These are phyloP conservation scores for Sterrhoptilus dennistouni DNA, from an alignment of 2,113 vertebrate genomes.

Conservation along the genomic window DNA sequence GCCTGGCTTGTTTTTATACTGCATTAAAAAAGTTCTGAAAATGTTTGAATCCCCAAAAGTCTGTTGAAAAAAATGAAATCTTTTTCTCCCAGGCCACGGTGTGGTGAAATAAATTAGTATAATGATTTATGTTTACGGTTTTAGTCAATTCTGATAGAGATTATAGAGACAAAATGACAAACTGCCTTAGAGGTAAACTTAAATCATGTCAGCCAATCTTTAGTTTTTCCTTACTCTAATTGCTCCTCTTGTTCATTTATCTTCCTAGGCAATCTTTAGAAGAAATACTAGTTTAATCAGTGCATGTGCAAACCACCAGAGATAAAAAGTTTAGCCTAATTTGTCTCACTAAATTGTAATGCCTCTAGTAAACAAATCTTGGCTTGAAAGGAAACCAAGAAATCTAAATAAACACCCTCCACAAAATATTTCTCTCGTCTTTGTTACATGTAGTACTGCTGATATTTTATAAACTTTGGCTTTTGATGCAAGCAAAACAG, in stretches of 20 bases:
- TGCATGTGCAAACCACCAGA: slow-evolving; percentile 81
- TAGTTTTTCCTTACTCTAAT: slow-evolving; percentile 89
- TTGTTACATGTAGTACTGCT: neutral
- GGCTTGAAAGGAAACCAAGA: slow-evolving; percentile 74
- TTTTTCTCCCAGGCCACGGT: slow-evolving; percentile 73
- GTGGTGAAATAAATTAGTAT: slow-evolving; percentile 88
- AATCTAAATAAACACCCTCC: slow-evolving; percentile 71
- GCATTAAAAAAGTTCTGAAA: slow-evolving; percentile 70
- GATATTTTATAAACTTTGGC: neutral
- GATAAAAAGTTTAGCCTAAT: slow-evolving; percentile 89
- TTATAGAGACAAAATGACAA: slow-evolving; percentile 90
- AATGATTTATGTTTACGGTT: slow-evolving; percentile 89
- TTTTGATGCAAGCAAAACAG: neutral
- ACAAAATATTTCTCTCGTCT: slow-evolving; percentile 42
- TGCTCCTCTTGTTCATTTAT: slow-evolving; percentile 86
- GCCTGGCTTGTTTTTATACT: neutral
- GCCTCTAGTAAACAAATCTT: slow-evolving; percentile 81
- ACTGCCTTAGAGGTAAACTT: slow-evolving; percentile 82
- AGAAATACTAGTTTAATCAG: slow-evolving; percentile 89
- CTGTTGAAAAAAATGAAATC: slow-evolving; percentile 77
- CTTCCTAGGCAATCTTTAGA: slow-evolving; percentile 85
- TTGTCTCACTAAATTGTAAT: slow-evolving; percentile 86
- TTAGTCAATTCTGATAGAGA: slow-evolving; percentile 91
- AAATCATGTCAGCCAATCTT: slow-evolving; percentile 90
- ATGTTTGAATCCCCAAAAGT: slow-evolving; percentile 73